Percentiles rank a stretch among this genome's conserved stretches.
These are phyloP conservation scores for Dolichoris vasculosae DNA, from an alignment of 1,140 invertebrate genomes.

Conservation along the genomic window DNA sequence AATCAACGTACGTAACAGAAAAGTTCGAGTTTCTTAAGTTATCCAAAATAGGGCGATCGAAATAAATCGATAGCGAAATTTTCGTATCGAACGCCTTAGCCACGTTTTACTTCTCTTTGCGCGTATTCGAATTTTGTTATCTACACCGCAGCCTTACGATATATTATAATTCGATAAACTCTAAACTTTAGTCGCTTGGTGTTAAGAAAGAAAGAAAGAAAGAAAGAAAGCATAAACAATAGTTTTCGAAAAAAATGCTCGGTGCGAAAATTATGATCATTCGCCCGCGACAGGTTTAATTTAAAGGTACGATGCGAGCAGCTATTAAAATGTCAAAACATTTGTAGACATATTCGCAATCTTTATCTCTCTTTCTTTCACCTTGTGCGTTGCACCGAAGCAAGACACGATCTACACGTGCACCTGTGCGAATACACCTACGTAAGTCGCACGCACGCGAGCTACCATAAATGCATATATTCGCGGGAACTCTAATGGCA, in stretches of 20 bases:
- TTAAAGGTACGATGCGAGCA: not conserved
- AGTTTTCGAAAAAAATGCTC: not conserved
- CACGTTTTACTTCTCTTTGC: no score
- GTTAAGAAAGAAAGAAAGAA: not conserved
- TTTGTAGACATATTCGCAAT: not conserved
- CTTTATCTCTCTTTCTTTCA: not conserved
- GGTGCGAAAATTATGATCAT: not conserved
- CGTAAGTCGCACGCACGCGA: not conserved
- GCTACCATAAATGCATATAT: conserved; percentile 54
- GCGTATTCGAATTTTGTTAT: not conserved
- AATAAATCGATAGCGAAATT: not conserved
- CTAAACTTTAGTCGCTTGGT: not conserved
- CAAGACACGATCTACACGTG: not conserved
- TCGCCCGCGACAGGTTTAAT: not conserved
- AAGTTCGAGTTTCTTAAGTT: not conserved
- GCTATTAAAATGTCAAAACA: conserved; percentile 32
- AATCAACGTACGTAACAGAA: no score
- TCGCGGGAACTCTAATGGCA: conserved; percentile 62
- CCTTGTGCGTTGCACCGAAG: not conserved
- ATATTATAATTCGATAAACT: not conserved
- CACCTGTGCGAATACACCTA: not conserved
- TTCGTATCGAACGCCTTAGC: not conserved
- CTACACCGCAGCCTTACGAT: not conserved
- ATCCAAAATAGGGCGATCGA: not conserved
- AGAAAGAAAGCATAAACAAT: not conserved